Conservation (phyloP, 2,113 vertebrate species). For the Grammomys dolichurus region DNA sequence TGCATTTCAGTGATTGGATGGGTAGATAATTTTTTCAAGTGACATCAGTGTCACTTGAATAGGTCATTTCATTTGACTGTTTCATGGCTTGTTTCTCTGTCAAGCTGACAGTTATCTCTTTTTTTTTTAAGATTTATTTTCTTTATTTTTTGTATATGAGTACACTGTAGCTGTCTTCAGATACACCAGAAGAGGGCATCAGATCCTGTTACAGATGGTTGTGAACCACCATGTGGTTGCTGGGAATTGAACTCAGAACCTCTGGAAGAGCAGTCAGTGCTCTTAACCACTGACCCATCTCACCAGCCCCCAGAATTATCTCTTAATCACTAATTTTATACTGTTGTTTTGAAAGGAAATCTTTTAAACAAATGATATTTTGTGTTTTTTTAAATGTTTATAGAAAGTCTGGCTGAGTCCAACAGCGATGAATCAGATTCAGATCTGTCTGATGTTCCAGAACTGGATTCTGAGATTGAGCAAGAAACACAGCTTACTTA, state of each 20-base stretch:
- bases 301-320: background rate
- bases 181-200: too few species aligned
- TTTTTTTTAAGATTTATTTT: too few species aligned
- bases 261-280: too few species aligned
- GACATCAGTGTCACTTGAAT: slow-evolving; percentile 59
- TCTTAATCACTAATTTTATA: slow-evolving; percentile 64
- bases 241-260: too few species aligned
- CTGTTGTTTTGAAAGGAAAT: slow-evolving; percentile 63
- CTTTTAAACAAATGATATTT: slow-evolving; percentile 64
- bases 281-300: too few species aligned
- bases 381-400: slow-evolving; percentile 74
- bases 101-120: background rate
- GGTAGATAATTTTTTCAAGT: slow-evolving; percentile 33
- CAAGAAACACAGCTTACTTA: slow-evolving; percentile 98
- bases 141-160: too few species aligned
- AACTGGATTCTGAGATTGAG: slow-evolving; percentile 99
- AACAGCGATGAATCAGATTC: slow-evolving; percentile 99
- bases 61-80: slow-evolving; percentile 61
- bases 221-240: too few species aligned
- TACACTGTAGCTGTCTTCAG: too few species aligned
- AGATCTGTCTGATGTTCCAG: slow-evolving; percentile 98
- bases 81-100: slow-evolving; percentile 58
- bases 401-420: slow-evolving; percentile 96
- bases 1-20: slow-evolving; percentile 61
- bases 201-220: too few species aligned